phyloP scores from a whole-genome alignment of 2,113 vertebrate genomes.

The Myiopsitta monachus region DNA sequence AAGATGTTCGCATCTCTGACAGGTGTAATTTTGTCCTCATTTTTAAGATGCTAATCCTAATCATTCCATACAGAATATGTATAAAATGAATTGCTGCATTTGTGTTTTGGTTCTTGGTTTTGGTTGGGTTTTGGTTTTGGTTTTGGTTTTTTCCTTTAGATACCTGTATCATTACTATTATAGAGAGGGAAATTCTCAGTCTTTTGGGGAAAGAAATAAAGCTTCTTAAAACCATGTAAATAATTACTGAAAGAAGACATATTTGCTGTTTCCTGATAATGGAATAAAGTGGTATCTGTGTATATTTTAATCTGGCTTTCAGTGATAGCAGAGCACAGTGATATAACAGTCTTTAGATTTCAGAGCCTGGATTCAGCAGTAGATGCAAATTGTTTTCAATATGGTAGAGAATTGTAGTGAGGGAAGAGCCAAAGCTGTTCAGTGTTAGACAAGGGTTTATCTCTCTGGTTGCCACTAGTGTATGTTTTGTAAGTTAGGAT shows the following conservation, averaged over 20 bases:
- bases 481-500: conserved; percentile 3
- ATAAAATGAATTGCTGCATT: accelerated
- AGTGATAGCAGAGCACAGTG: not conserved
- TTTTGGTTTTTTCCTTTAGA: not conserved
- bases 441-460: conserved; percentile 19
- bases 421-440: conserved; percentile 4
- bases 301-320: not conserved
- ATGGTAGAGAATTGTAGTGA: not conserved
- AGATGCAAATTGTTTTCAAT: not conserved
- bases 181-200: not conserved
- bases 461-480: not conserved
- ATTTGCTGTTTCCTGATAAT: not conserved
- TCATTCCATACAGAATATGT: not conserved
- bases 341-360: not conserved
- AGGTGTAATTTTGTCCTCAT: not conserved
- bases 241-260: not conserved
- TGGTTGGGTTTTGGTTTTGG: not conserved
- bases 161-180: not conserved
- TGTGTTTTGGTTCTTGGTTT: not conserved
- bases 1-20: not conserved
- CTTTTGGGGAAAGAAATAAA: not conserved
- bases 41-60: not conserved
- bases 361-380: not conserved
- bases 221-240: not conserved
- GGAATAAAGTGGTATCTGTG: not conserved